phyloP scores from a whole-genome alignment of 2,888 invertebrate genomes.

The Lobophora halterata region DNA sequence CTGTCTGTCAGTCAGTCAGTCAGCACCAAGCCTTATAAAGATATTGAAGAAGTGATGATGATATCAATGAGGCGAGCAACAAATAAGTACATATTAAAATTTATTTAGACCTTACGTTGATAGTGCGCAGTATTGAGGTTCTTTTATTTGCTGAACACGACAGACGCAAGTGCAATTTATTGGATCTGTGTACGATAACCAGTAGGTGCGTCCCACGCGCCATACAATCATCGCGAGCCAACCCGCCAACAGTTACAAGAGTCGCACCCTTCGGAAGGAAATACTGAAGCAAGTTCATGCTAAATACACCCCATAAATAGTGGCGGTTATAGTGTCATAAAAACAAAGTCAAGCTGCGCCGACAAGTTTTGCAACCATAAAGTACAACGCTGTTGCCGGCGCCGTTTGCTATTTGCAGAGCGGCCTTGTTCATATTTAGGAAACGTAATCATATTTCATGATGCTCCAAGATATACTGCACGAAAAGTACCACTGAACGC shows the following conservation, averaged over 20 bases:
- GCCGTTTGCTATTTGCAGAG: conserved; percentile 34
- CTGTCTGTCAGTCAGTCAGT: too few relatives aligned
- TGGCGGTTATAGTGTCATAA: conserved; percentile 69
- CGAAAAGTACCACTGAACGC: too few relatives aligned
- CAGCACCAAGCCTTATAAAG: too few relatives aligned
- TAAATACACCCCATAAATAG: conserved; percentile 75
- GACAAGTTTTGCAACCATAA: conserved; percentile 58
- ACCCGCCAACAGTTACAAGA: conserved; percentile 52
- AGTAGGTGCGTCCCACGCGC: conserved; percentile 73
- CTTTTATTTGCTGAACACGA: conserved; percentile 73
- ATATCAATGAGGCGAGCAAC: conserved; percentile 63
- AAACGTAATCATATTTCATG: conserved; percentile 14
- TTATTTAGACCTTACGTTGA: conserved; percentile 73
- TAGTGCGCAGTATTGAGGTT: conserved; percentile 60
- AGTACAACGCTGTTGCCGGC: conserved; percentile 60
- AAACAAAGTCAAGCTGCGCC: conserved; percentile 76
- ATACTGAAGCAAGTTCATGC: conserved; percentile 60
- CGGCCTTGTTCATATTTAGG: conserved; percentile 10
- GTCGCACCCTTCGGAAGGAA: conserved; percentile 64
- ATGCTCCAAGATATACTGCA: not conserved
- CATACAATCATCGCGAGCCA: conserved; percentile 51
- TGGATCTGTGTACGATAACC: conserved; percentile 73
- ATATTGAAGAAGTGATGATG: conserved; percentile 51
- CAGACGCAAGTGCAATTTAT: conserved; percentile 76
- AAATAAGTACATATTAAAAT: conserved; percentile 70